Evolutionary conservation across 2,113 vertebrate species (phyloP).

Genomic region (Romanogobio albipinnatus): DNA sequence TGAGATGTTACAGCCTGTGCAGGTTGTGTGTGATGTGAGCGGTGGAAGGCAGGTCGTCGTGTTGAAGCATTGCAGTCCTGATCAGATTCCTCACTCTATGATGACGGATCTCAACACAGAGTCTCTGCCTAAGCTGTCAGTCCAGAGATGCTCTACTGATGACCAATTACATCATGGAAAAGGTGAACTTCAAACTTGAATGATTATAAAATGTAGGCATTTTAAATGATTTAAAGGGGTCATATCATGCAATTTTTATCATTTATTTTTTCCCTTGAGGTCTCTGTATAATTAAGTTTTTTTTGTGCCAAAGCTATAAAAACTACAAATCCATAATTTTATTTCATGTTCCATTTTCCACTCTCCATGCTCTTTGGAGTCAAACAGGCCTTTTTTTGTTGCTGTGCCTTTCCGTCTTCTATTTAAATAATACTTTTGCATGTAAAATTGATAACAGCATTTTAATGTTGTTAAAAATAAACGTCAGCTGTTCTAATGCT

Average conservation of each 20-base stretch:
- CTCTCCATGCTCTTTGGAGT: not conserved
- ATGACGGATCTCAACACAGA: not conserved
- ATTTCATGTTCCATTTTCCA: not conserved
- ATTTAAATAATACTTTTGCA: not conserved
- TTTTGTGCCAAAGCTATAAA: not conserved
- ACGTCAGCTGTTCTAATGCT: not conserved
- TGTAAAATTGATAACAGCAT: not conserved
- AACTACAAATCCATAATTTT: not conserved
- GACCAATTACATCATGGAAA: not conserved
- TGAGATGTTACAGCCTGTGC: constrained; percentile 14
- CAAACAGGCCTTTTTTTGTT: not conserved
- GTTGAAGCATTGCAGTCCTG: constrained; percentile 52
- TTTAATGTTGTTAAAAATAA: not conserved
- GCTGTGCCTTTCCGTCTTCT: not conserved
- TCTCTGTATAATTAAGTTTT: not conserved
- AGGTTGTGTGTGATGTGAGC: constrained; percentile 53
- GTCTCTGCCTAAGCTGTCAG: not conserved
- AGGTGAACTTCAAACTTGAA: not conserved
- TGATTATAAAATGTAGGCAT: not conserved
- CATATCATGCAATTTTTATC: not conserved
- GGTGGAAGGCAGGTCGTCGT: constrained; percentile 47
- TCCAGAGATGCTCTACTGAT: constrained; percentile 19
- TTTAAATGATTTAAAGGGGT: not conserved
- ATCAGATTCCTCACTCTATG: constrained; percentile 28
- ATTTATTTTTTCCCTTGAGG: not conserved